Conservation (phyloP, 2,797 vertebrate species). For the Synanceia verrucosa region DNA sequence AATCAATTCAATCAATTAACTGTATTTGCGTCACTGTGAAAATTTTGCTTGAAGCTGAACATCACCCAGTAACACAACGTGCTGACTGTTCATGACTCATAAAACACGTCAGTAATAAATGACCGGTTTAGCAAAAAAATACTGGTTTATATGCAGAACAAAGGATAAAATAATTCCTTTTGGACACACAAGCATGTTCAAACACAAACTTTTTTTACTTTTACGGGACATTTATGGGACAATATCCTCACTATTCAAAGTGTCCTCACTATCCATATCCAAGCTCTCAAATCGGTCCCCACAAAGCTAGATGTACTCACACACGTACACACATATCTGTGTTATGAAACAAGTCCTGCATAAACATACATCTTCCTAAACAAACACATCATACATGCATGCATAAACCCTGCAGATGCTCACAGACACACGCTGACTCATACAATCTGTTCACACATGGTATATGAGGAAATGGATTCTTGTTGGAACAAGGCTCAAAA, state of each 20-base stretch:
- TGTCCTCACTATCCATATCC: not conserved
- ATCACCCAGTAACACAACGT: not conserved
- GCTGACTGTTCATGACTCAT: not conserved
- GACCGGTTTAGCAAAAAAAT: not conserved
- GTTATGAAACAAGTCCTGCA: not conserved
- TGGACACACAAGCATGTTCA: not conserved
- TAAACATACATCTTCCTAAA: not conserved
- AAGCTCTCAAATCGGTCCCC: not conserved
- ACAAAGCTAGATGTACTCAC: not conserved
- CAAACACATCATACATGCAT: not conserved
- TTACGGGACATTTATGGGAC: too few relatives aligned
- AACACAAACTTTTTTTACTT: not conserved
- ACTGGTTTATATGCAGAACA: not conserved
- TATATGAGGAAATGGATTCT: not conserved
- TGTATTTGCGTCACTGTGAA: not conserved
- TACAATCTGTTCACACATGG: not conserved
- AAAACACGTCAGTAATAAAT: not conserved
- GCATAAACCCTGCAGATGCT: not conserved
- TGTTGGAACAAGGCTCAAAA: conserved; percentile 13
- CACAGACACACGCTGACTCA: not conserved
- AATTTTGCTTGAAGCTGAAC: too few relatives aligned
- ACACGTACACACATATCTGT: not conserved
- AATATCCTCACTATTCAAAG: not conserved
- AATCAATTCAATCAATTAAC: too few relatives aligned
- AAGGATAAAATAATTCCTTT: not conserved